Percentiles rank a stretch among this genome's conserved stretches.
Evolutionary conservation across 1,140 invertebrate species (phyloP).

Genomic region (Nasonia longicornis): DNA sequence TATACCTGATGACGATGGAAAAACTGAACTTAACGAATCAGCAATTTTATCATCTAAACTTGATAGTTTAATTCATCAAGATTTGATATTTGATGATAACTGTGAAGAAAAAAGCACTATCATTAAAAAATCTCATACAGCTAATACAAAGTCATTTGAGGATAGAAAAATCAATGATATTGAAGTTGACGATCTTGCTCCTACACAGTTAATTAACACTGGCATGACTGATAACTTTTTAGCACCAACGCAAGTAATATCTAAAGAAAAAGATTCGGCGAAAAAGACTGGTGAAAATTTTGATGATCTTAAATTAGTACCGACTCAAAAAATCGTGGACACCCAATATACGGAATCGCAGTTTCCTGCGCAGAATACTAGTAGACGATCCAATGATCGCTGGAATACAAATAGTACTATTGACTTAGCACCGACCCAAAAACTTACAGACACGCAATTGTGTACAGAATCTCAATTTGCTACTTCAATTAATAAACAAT

Average conservation of each 20-base stretch:
- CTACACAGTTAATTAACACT: slow-evolving; percentile 13
- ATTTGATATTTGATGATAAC: slow-evolving; percentile 47
- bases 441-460: too few relatives aligned
- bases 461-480: neutral
- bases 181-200: neutral
- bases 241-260: neutral
- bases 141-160: neutral
- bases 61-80: neutral
- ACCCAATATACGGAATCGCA: neutral
- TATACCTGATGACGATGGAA: neutral
- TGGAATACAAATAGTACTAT: neutral
- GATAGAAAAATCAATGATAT: neutral
- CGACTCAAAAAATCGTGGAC: slow-evolving; percentile 43
- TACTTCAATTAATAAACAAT: neutral
- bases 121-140: neutral
- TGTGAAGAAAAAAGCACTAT: neutral
- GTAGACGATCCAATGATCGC: neutral
- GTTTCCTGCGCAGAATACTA: neutral
- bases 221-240: neutral
- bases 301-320: slow-evolving; percentile 22
- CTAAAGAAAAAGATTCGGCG: neutral
- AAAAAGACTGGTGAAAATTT: neutral
- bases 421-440: too few relatives aligned
- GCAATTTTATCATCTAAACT: neutral
- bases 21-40: neutral